Percentiles rank a stretch among this genome's conserved stretches.
Conservation (phyloP, 2,797 vertebrate species). For the Acanthiza pusilla region DNA sequence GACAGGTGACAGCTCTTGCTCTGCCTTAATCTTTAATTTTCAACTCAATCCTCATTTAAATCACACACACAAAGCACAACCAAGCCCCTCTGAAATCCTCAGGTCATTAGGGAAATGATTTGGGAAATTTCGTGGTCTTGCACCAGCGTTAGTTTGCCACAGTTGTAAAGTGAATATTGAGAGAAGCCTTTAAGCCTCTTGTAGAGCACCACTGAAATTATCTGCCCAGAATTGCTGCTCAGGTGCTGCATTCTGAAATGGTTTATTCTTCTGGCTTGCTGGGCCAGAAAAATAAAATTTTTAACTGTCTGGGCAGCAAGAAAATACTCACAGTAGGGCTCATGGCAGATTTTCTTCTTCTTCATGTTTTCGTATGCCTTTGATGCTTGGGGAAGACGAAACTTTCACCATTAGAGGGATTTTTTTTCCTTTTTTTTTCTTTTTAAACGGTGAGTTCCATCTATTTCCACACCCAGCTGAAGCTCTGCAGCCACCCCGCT, state of each 20-base stretch:
- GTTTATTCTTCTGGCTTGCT: background rate
- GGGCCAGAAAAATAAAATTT: background rate
- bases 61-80: background rate
- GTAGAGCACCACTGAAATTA: background rate
- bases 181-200: background rate
- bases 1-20: background rate
- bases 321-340: background rate
- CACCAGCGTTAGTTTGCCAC: background rate
- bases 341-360: background rate
- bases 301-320: background rate
- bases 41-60: background rate
- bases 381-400: background rate
- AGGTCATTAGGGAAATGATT: background rate
- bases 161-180: background rate
- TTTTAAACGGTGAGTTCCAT: background rate
- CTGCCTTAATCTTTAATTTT: background rate
- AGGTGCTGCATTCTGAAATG: background rate
- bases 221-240: background rate
- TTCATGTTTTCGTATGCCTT: background rate
- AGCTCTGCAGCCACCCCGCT: background rate
- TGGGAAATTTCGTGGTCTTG: background rate
- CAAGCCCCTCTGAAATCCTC: background rate
- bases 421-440: accelerated
- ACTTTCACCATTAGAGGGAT: background rate
- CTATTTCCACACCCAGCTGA: background rate